Evolutionary conservation across 2,888 invertebrate genomes (phyloP), one percentile per base, ranked within the genome.

Genomic region (Diarsia rubi): DNA sequence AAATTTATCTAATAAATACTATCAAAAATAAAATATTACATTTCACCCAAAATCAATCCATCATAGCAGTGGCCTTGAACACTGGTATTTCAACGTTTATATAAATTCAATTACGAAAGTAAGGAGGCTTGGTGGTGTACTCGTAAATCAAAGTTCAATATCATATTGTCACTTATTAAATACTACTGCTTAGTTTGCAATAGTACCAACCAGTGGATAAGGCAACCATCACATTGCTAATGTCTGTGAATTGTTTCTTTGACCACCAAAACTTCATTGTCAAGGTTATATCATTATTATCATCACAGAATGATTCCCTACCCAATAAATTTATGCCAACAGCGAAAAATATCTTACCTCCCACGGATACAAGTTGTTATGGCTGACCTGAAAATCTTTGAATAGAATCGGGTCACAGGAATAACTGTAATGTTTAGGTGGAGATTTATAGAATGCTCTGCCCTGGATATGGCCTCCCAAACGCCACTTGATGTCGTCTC

Each of bases 71-170:
- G 74, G n/a, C 75, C 42, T 49, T 27, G 14, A 42, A 37, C 27
- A 37, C 12, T 27, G 11, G 8, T 11, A 9, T 66, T 57, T 2
- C 52, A 4, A 62, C n/a, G 24, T 62, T 3, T 16, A 49, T 24
- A 3, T 49, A 62, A n/a, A 45, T 67, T n/a, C 54, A 21, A 49
- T 69, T 52, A 54, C 27, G 42, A 69, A 62, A 54, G n/a, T 37
- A 14, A 45, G 3, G 2, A n/a, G 44, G 8, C 3, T 27, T 4
- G n/a, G n/a, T 9, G 1, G 45, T 0, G 45, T n/a, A n/a, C n/a
- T n/a, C n/a, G n/a, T 73, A 47, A 73, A 73, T 66, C n/a, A 54
- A 73, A 6, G 21, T 73, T 73, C 63, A 63, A 54, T 63, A 54
- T 6, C 54, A 63, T 16, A 24, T 27, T 73, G 54, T 54, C 63